Evolutionary conservation across 2,888 invertebrate species (phyloP), one percentile per base, ranked within the genome.

Genomic region (Pseudococcus longispinus): DNA sequence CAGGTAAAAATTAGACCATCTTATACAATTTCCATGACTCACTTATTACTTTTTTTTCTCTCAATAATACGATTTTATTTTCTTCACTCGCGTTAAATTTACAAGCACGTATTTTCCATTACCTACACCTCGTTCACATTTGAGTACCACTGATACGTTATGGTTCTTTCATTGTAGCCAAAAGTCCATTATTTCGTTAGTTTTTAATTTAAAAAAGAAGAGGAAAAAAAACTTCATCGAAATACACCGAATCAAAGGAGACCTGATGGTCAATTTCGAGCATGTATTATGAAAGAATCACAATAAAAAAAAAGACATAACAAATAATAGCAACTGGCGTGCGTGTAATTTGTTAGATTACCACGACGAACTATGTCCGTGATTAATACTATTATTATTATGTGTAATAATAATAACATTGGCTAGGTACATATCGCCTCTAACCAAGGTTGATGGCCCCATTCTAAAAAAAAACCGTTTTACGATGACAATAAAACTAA

Each of bases 321-420:
- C 32, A 84, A 84, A 84, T 84, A 51, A 60, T 60, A 37, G 55
- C 60, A 84, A 84, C 84, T 84, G 60, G 84, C 60, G 84, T 60
- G 84, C 84, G 84, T 84, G 55, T 84, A 55, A 84, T 83, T 83
- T 46, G 83, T 46, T 83, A 46, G 51, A 83, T 83, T 51, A 83
- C 83, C 51, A 46, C 83, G 29, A 29, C 51, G 83, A 51, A 51
- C 83, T 51, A 44, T 32, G 60, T 84, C 60, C 84, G 55, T 84
- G 84, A 84, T 84, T 55, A 84, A 84, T 84, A 84, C 60, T 60
- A 29, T 84, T 84, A 51, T 83, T 83, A 84, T 84, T 60, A 60
- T 84, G 37, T 46, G 55, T 60, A 55, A 84, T 80, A 84, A 84
- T 55, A 84, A 60, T 84, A 60, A 29, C 60, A 32, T 32, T n/a